Percentiles rank a stretch among this genome's conserved stretches.
These are phyloP conservation scores for Nettapus auritus DNA, from an alignment of 2,113 vertebrate genomes.

Conservation along the genomic window DNA sequence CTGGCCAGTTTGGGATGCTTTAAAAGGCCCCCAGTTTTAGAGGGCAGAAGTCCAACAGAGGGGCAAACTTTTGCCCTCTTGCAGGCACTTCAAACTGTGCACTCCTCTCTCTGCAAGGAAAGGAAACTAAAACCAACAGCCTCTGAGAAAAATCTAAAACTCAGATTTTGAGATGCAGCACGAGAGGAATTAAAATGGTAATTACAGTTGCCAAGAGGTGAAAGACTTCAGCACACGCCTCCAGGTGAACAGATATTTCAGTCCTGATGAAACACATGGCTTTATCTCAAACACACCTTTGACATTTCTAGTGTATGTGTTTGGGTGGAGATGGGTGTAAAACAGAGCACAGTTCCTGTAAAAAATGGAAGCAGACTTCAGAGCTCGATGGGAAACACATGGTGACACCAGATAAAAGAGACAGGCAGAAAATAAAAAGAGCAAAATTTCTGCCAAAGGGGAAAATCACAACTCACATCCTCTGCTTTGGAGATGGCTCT, in stretches of 20 bases:
- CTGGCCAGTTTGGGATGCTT: background rate
- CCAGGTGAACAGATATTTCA: conserved; percentile 24
- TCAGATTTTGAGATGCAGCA: conserved; percentile 29
- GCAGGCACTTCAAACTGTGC: background rate
- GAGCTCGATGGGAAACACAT: background rate
- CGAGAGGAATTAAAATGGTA: conserved; percentile 30
- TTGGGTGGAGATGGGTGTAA: conserved; percentile 44
- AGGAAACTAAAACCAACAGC: background rate
- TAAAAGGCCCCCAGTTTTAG: background rate
- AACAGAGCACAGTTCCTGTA: conserved; percentile 21
- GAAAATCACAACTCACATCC: background rate
- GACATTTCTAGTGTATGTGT: conserved; percentile 46
- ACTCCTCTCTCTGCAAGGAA: background rate
- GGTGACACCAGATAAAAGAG: conserved; percentile 40
- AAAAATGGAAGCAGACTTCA: conserved; percentile 28
- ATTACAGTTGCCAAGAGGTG: conserved; percentile 15
- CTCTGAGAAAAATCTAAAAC: background rate
- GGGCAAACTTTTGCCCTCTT: background rate
- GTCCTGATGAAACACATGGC: conserved; percentile 4
- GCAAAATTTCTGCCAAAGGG: conserved; percentile 59
- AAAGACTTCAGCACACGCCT: conserved; percentile 31
- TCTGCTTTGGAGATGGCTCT: conserved; percentile 38
- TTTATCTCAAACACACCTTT: conserved; percentile 45
- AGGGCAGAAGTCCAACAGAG: background rate
- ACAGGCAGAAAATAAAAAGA: conserved; percentile 39